These are phyloP conservation scores for Vidua macroura DNA, from an alignment of 2,113 vertebrate species.

Conservation along the genomic window DNA sequence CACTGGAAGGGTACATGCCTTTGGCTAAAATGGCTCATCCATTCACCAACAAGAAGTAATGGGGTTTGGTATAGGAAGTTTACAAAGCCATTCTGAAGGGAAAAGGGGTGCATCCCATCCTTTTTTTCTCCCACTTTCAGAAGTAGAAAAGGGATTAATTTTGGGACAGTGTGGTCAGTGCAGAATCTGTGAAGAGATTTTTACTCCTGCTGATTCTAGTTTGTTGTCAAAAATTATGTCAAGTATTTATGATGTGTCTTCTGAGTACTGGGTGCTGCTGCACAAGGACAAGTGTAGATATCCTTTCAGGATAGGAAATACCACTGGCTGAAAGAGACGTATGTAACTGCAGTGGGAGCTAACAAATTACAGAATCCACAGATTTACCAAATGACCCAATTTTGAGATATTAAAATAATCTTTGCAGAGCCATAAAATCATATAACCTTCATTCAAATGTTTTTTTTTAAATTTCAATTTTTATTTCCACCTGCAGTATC, in stretches of 20 bases:
- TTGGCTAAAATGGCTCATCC: neutral
- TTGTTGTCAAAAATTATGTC: neutral
- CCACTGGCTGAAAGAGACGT: accelerated
- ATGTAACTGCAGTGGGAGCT: neutral
- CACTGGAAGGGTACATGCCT: neutral
- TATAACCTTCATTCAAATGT: neutral
- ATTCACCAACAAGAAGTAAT: neutral
- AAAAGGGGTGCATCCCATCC: neutral
- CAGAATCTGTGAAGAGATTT: neutral
- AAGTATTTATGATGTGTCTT: neutral
- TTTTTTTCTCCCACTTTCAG: neutral
- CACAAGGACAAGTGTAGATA: neutral
- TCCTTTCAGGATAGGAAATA: neutral
- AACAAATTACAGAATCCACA: neutral
- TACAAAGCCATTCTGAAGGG: neutral
- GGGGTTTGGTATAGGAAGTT: neutral
- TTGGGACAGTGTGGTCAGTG: neutral
- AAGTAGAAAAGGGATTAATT: neutral
- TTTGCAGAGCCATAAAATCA: neutral
- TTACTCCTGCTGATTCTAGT: neutral
- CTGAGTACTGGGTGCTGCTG: neutral
- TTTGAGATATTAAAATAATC: neutral
- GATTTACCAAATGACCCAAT: neutral
- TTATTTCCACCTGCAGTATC: neutral
- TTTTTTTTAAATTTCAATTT: neutral